Evolutionary conservation across 1,140 invertebrate species (phyloP), one percentile per base, ranked within the genome.

Genomic region (Andrena cerasifolii): DNA sequence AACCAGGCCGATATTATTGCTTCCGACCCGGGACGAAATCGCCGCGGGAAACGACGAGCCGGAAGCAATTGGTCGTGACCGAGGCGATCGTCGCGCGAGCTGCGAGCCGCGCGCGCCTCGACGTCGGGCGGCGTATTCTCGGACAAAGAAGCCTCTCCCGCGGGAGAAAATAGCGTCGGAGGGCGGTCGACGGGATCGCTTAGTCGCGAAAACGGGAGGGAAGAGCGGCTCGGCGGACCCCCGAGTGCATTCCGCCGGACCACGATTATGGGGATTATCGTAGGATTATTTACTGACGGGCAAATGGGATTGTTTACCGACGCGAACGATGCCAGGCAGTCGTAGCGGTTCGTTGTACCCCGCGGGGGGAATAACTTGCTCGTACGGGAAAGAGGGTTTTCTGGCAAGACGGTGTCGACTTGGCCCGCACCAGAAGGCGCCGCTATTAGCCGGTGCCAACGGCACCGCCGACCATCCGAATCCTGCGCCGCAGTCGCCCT

Each of bases 271-370:
- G n/a, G n/a, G n/a, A n/a, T n/a, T n/a, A n/a, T n/a, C n/a, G n/a
- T 18, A 43, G 16, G 40, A 51, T 62, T 40, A 74, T 74, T 62
- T 65, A 56, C 62, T n/a, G 7, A 5, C 45, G 5, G 21, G 21
- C 47, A 45, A 59, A 61, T 61, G 56, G 56, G 51, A 74, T 66
- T 47, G 61, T 74, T 74, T 36, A 66, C 26, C n/a, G 59, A 45
- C 10, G 36, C 47, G 59, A 21, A 31, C 0, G 45, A 7, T 72
- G 56, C 70, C 70, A 61, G 18, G 33, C 36, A 40, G 36, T 10
- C 36, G 47, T 40, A 16, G 4, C 31, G 26, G 59, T 66, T 56
- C 51, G 72, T 56, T 74, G 61, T 45, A 62, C 70, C 47, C 3
- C 45, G 3, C 14, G 21, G 58, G 45, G 31, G 58, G 45, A 62